Evolutionary conservation across 2,888 invertebrate genomes (phyloP).

Genomic region (Candidula unifasciata): DNA sequence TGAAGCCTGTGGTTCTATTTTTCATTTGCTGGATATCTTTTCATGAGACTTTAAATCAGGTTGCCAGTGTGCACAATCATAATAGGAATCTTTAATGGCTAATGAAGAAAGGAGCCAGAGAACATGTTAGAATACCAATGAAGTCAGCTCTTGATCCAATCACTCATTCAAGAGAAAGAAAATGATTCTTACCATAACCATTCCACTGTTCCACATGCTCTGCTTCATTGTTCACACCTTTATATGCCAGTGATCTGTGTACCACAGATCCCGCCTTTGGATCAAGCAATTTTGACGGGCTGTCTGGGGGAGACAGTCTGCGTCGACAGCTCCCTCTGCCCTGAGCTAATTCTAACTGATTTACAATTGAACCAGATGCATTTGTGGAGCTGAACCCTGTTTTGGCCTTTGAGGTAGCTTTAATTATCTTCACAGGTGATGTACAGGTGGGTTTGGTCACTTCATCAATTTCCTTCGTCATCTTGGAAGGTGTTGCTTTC

Average conservation of each 20-base stretch:
- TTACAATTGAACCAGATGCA: background rate
- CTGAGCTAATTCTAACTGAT: conserved; percentile 13
- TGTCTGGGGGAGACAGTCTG: conserved; percentile 49
- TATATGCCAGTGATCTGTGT: conserved; percentile 23
- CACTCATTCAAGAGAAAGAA: too few species aligned
- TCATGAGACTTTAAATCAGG: too few species aligned
- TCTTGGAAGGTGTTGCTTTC: conserved; percentile 69
- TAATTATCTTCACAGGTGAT: conserved; percentile 68
- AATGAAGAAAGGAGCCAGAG: too few species aligned
- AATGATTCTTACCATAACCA: conserved; percentile 5
- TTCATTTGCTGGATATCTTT: too few species aligned
- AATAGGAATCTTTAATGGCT: too few species aligned
- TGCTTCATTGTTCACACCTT: conserved; percentile 28
- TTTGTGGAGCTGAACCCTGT: conserved; percentile 20
- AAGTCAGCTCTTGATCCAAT: background rate
- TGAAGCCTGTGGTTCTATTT: too few species aligned
- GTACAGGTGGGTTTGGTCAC: conserved; percentile 60
- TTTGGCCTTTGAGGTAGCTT: conserved; percentile 53
- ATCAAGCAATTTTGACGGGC: conserved; percentile 35
- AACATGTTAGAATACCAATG: background rate
- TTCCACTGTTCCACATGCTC: conserved; percentile 35
- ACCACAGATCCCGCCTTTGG: background rate
- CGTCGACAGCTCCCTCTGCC: conserved; percentile 39
- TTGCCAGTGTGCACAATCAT: too few species aligned
- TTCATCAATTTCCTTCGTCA: conserved; percentile 67